phyloP scores from a whole-genome alignment of 2,113 vertebrate species.

The Notiomystis cincta region DNA sequence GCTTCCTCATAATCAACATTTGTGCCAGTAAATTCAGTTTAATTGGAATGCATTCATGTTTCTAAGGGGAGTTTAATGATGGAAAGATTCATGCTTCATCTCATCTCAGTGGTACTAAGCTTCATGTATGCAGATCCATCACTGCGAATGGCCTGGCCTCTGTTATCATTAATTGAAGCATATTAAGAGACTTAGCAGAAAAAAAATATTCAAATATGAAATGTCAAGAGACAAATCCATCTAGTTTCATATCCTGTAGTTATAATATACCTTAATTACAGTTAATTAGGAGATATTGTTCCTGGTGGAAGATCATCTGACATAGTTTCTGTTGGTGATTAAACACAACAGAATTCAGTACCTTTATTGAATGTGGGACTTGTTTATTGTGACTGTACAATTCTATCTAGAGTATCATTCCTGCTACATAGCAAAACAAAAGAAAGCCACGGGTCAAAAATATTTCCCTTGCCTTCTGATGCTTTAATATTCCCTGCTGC shows the following conservation, averaged over 20 bases:
- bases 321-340: constrained; percentile 27
- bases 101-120: background rate
- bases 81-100: background rate
- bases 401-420: background rate
- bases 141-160: constrained; percentile 1
- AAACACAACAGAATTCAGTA: background rate
- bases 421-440: background rate
- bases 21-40: background rate
- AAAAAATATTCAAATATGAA: constrained; percentile 10
- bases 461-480: background rate
- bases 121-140: background rate
- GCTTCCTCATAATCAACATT: background rate
- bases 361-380: background rate
- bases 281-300: constrained; percentile 49
- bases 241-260: constrained; percentile 40
- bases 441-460: background rate
- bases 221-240: constrained; percentile 40
- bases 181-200: constrained; percentile 7
- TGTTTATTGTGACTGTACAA: background rate
- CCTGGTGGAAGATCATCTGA: constrained; percentile 43
- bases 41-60: background rate
- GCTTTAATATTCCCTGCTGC: background rate
- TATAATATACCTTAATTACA: constrained; percentile 50
- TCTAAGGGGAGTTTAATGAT: background rate
- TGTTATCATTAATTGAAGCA: constrained; percentile 29